Evolutionary conservation across 1,140 invertebrate genomes (phyloP).

Genomic region (Drosophila rufa): DNA sequence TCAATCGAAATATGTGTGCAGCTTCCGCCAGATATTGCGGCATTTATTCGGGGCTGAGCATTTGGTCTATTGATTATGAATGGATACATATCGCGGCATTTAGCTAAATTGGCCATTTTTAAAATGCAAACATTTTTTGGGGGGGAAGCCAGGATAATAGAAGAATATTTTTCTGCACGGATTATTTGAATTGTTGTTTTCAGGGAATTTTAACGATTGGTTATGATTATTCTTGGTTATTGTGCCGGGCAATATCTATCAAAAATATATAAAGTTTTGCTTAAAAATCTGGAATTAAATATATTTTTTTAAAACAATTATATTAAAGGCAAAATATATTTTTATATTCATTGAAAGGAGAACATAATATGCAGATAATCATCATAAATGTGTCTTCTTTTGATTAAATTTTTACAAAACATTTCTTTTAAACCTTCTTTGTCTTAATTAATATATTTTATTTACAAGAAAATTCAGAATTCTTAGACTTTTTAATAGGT

Average conservation of each 20-base stretch:
- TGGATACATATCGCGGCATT: conserved; percentile 4
- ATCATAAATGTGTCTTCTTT: too few species aligned
- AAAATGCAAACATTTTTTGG: conserved; percentile 14
- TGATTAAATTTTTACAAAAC: neutral
- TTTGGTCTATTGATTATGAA: conserved; percentile 20
- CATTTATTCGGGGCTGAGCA: conserved; percentile 15
- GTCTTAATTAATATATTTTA: neutral
- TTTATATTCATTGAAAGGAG: too few species aligned
- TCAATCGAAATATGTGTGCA: conserved; percentile 38
- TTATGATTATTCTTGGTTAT: neutral
- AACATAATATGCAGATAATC: too few species aligned
- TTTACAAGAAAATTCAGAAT: neutral
- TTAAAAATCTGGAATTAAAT: neutral
- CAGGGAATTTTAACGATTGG: neutral
- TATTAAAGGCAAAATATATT: too few species aligned
- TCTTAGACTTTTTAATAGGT: neutral
- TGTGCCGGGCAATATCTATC: neutral
- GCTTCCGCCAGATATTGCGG: conserved; percentile 15
- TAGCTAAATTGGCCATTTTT: conserved; percentile 11
- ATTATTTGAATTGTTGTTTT: neutral
- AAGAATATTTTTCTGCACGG: neutral
- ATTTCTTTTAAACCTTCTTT: neutral
- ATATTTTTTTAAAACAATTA: neutral
- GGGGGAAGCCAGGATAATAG: neutral
- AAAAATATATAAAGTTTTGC: neutral